These are phyloP conservation scores for Reticulitermes speratus DNA, from an alignment of 1,140 invertebrate species.

Conservation along the genomic window DNA sequence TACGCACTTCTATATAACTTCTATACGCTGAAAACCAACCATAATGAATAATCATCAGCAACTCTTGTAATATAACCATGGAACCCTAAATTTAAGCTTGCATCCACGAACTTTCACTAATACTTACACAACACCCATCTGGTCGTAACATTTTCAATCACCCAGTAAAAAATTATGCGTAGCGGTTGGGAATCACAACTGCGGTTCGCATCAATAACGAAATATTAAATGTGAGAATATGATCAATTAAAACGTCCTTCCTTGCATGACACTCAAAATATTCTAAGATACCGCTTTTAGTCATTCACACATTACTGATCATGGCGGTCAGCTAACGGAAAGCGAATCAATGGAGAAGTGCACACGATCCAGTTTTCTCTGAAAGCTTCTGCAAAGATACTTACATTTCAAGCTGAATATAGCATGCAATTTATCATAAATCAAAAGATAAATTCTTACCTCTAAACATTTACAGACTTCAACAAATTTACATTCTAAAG, in stretches of 20 bases:
- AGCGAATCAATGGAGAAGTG: slow-evolving; percentile 28
- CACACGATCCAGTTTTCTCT: neutral
- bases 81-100: neutral
- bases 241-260: neutral
- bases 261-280: neutral
- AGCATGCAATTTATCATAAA: neutral
- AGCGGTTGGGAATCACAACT: neutral
- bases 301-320: slow-evolving; percentile 23
- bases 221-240: neutral
- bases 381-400: neutral
- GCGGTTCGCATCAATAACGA: neutral
- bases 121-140: neutral
- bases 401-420: neutral
- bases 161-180: neutral
- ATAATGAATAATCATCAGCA: neutral
- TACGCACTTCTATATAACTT: neutral
- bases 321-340: slow-evolving; percentile 29
- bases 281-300: slow-evolving; percentile 25
- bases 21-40: neutral
- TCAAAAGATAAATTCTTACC: neutral
- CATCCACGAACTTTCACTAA: neutral
- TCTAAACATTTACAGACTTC: slow-evolving; percentile 22
- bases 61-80: neutral
- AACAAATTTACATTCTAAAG: slow-evolving; percentile 8
- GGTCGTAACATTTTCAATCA: neutral